Evolutionary conservation across 2,113 vertebrate species (phyloP).

Genomic region (Uropsilus gracilis): DNA sequence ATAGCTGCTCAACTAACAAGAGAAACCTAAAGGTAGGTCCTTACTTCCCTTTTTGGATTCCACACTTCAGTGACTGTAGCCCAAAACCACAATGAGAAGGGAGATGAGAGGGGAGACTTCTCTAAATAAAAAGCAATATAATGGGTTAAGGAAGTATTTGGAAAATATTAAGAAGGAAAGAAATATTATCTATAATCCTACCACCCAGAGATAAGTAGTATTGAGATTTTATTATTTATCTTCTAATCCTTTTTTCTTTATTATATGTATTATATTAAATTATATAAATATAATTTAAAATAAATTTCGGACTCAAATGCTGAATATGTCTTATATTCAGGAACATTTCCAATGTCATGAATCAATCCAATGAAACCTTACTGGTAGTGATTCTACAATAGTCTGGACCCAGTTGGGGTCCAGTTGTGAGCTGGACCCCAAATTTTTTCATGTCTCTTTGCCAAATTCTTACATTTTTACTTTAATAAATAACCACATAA

Average conservation of each 20-base stretch:
- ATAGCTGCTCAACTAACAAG: not conserved
- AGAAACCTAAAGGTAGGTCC: not conserved
- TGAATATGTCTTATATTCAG: not conserved
- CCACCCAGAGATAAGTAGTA: not conserved
- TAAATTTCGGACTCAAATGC: conserved; percentile 39
- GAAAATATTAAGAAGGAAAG: conserved; percentile 47
- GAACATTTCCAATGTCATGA: not conserved
- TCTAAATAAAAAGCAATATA: not conserved
- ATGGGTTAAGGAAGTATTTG: not conserved
- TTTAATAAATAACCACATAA: not conserved
- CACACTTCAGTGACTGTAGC: not conserved
- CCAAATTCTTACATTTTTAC: conserved; percentile 42
- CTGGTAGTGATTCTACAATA: not conserved
- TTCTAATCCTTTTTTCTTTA: conserved; percentile 9
- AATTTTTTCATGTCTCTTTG: not conserved
- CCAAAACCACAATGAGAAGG: not conserved
- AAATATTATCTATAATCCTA: not conserved
- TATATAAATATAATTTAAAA: conserved; percentile 46
- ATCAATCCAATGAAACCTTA: not conserved
- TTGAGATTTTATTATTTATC: not conserved
- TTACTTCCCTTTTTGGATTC: not conserved
- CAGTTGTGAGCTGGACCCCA: not conserved
- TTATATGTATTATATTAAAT: no score
- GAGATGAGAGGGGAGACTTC: not conserved
- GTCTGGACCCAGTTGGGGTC: no score